A percentile compares a stretch with the other conserved stretches of the same genome.
Evolutionary conservation across 2,888 invertebrate species (phyloP).

Genomic region (Junonia oenone): DNA sequence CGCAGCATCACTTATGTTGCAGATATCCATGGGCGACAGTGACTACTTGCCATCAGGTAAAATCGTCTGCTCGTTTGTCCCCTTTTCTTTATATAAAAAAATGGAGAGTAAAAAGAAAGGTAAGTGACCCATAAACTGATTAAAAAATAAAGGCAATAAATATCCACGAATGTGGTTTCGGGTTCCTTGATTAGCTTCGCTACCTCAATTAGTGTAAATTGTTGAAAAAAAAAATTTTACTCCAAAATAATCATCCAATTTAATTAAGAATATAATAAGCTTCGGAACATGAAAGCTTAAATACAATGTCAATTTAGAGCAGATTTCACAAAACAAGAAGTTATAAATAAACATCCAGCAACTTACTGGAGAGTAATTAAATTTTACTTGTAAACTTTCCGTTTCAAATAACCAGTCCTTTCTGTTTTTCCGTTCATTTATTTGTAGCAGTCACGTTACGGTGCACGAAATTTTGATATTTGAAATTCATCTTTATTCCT

Average conservation of each 20-base stretch:
- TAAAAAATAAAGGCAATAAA: too few relatives aligned
- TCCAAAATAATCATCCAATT: not conserved
- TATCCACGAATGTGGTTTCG: too few relatives aligned
- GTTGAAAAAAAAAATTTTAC: too few relatives aligned
- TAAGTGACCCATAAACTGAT: too few relatives aligned
- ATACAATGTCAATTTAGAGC: not conserved
- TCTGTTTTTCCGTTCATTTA: not conserved
- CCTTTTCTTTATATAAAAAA: too few relatives aligned
- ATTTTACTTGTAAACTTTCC: conserved; percentile 19
- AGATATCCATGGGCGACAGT: too few relatives aligned
- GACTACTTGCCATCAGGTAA: too few relatives aligned
- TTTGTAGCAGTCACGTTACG: not conserved
- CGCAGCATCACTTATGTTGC: too few relatives aligned
- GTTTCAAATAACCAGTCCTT: conserved; percentile 5
- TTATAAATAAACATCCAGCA: conserved; percentile 1
- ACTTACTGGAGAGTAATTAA: conserved; percentile 8
- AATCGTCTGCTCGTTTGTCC: too few relatives aligned
- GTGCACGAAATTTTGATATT: not conserved
- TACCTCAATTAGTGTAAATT: too few relatives aligned
- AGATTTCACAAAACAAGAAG: not conserved
- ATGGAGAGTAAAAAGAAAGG: too few relatives aligned
- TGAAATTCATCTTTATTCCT: not conserved
- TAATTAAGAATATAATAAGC: not conserved
- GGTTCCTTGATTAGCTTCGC: too few relatives aligned
- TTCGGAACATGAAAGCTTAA: not conserved